Conservation (phyloP, 2,888 invertebrate species). For the Pyrochroa serraticornis region DNA sequence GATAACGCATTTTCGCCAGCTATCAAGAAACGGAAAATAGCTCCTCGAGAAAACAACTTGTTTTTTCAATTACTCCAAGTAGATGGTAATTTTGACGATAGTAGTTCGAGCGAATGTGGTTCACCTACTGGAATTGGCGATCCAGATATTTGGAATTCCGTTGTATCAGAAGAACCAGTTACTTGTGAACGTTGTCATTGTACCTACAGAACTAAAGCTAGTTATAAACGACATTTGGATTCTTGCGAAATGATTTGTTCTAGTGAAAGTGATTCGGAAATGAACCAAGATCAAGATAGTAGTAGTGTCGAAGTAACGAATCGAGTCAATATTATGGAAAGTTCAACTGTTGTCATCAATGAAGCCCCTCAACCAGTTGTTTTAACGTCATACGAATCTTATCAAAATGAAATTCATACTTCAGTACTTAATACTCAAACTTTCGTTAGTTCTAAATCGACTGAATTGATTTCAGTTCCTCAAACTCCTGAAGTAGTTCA, state of each 20-base stretch:
- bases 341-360: constrained; percentile 32
- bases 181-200: constrained; percentile 88
- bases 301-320: constrained; percentile 8
- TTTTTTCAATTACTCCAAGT: constrained; percentile 62
- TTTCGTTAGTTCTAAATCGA: constrained; percentile 47
- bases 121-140: constrained; percentile 39
- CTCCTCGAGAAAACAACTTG: constrained; percentile 54
- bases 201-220: constrained; percentile 81
- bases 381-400: constrained; percentile 52
- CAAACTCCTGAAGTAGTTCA: constrained; percentile 30
- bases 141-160: constrained; percentile 66
- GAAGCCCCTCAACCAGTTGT: constrained; percentile 45
- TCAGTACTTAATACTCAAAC: constrained; percentile 53
- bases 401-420: constrained; percentile 53
- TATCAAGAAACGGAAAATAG: constrained; percentile 70
- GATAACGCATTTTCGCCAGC: constrained; percentile 67
- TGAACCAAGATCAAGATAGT: constrained; percentile 28
- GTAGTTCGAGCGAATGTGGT: constrained; percentile 61
- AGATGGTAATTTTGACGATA: constrained; percentile 62
- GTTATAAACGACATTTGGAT: constrained; percentile 78
- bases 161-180: constrained; percentile 70
- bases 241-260: constrained; percentile 80
- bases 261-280: constrained; percentile 82
- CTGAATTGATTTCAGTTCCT: constrained; percentile 44
- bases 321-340: constrained; percentile 16